Base-by-base conservation (phyloP, 2,797 vertebrate species). In the Semotilus atromaculatus region DNA sequence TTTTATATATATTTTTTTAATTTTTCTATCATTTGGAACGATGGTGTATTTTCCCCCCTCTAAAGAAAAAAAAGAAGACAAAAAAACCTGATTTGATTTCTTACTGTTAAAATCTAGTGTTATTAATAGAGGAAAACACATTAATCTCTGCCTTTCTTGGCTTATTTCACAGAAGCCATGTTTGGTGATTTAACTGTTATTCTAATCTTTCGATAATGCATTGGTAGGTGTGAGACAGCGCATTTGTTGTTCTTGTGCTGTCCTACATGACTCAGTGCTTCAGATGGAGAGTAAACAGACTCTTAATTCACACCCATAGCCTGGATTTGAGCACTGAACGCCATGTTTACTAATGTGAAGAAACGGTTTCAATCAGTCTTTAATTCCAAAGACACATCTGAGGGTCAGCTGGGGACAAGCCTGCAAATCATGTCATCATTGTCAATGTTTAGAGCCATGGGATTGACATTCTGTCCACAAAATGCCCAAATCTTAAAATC, bases 261-360 rank as follows among this genome's bases (percentile, higher is more conserved):
- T 67, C 74, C 64, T 77, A 34, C 26, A 67, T 68, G 82, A 83
- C 34, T 80, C 78, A 78, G 16, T 43, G 36, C 76, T 82, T 74
- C 21, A 67, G 45, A 26, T 21, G 11, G 45, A 43, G 21, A 77
- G n/a, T 68, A 53, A 70, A 70, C 36, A 68, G 60, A 43, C 38
- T 58, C n/a, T 60, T 58, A 77, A 76, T 55, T 83, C 48, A 76
- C n/a, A 6, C 73, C 48, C 36, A 77, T 45, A 53, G 60, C 23
- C 43, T 75, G 71, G 31, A 66, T 75, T 74, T 70, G 7, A 74
- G 66, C 26, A 45, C 51, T 55, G 38, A 67, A 14, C 4, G 60
- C 3, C 21, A 1, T 67, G 60, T 84, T 55, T 77, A 77, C 82
- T 68, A 77, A 68, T 14, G 38, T 78, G 11, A 68, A 83, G 73